Evolutionary conservation across 2,797 vertebrate species (phyloP).

Genomic region (Heteromormyrus szaboi): DNA sequence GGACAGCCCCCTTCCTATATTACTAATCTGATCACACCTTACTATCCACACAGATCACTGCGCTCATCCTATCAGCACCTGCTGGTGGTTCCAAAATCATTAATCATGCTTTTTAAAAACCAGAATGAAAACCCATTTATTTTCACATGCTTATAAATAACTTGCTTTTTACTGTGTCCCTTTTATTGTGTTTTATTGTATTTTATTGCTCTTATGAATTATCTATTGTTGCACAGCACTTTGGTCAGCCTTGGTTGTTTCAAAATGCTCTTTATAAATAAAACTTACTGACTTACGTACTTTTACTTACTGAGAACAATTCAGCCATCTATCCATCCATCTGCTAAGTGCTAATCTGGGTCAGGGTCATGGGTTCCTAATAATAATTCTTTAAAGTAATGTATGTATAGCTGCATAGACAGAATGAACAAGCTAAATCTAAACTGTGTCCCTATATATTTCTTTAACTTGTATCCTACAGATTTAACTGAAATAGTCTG

Average conservation of each 20-base stretch:
- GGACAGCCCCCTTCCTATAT: neutral
- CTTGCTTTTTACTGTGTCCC: neutral
- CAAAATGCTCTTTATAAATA: neutral
- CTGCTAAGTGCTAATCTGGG: neutral
- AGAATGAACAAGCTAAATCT: neutral
- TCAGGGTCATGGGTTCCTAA: neutral
- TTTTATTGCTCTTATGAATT: neutral
- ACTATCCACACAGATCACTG: neutral
- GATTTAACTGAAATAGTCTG: neutral
- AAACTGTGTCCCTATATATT: neutral
- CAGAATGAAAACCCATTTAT: neutral
- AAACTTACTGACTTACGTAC: neutral
- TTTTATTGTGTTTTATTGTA: neutral
- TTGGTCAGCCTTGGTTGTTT: neutral
- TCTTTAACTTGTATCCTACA: neutral
- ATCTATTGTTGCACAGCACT: neutral
- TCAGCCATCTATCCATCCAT: neutral
- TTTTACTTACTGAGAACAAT: neutral
- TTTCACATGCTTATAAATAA: neutral
- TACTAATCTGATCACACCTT: neutral
- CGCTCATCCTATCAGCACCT: neutral
- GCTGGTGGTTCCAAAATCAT: neutral
- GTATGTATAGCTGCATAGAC: neutral
- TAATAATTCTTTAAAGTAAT: neutral
- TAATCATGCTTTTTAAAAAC: neutral